These are phyloP conservation scores for Dromas ardeola DNA, from an alignment of 2,113 vertebrate species.

Conservation along the genomic window DNA sequence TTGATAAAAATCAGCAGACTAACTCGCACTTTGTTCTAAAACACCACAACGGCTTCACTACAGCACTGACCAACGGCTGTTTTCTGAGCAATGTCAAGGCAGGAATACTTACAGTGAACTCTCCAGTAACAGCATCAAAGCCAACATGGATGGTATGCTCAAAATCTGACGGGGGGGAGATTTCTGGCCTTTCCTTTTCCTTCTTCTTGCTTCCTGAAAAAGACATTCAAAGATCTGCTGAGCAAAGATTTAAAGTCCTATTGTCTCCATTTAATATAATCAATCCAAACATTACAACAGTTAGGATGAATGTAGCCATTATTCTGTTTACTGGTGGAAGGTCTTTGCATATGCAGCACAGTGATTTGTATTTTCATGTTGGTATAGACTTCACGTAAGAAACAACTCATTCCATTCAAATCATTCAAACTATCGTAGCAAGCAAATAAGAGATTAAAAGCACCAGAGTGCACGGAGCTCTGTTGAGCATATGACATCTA, in stretches of 20 bases:
- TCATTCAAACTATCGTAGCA: background rate
- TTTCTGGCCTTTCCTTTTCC: conserved; percentile 94
- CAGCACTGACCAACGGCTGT: background rate
- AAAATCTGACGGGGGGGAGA: conserved; percentile 95
- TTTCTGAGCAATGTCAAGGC: background rate
- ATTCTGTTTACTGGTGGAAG: background rate
- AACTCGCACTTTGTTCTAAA: background rate
- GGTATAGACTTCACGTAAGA: background rate
- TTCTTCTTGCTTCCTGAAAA: conserved; percentile 90
- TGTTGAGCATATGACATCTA: background rate
- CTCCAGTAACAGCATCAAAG: conserved; percentile 96
- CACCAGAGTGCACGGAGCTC: background rate
- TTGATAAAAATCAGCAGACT: background rate
- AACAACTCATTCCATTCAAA: background rate
- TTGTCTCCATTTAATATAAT: background rate
- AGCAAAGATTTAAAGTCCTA: background rate
- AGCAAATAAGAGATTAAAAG: background rate
- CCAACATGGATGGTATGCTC: conserved; percentile 98
- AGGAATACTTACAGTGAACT: conserved; percentile 90
- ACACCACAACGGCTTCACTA: background rate
- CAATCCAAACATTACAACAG: background rate
- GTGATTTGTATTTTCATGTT: background rate
- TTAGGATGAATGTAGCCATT: background rate
- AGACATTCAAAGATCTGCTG: background rate
- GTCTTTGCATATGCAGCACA: background rate